A percentile compares a stretch with the other conserved stretches of the same genome.
Conservation (phyloP, 2,113 vertebrate species). For the Cottus gobio region DNA sequence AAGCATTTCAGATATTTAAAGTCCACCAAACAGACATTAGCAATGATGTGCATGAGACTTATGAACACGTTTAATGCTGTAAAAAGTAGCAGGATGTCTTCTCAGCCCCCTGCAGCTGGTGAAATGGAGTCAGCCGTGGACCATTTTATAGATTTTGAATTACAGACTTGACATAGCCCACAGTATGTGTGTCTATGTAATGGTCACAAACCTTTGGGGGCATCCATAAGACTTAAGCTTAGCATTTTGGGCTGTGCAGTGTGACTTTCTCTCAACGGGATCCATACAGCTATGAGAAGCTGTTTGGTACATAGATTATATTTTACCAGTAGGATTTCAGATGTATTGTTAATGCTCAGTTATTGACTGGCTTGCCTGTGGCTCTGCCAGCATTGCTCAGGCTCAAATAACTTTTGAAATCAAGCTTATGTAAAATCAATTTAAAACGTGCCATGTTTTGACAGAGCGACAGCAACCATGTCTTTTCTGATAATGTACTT, state of each 20-base stretch:
- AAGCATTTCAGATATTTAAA: slow-evolving; percentile 50
- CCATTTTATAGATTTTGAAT: slow-evolving; percentile 26
- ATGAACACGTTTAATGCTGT: slow-evolving; percentile 36
- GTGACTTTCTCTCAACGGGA: background rate
- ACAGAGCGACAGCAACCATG: background rate
- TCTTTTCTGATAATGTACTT: background rate
- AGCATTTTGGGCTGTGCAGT: background rate
- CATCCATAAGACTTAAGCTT: background rate
- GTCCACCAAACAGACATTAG: slow-evolving; percentile 33
- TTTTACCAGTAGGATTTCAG: background rate
- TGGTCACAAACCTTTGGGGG: background rate
- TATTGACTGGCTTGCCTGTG: background rate
- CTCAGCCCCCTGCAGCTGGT: slow-evolving; percentile 5
- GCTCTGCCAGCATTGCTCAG: background rate
- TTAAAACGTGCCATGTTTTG: background rate
- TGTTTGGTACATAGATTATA: background rate
- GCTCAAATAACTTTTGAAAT: background rate
- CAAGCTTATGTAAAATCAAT: background rate
- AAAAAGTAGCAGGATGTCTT: slow-evolving; percentile 22
- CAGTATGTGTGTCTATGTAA: slow-evolving; percentile 12
- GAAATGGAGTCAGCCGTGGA: slow-evolving; percentile 31
- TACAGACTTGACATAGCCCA: slow-evolving; percentile 17
- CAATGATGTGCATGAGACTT: slow-evolving; percentile 21
- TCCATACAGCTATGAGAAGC: background rate
- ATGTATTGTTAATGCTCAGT: background rate